phyloP scores from a whole-genome alignment of 2,888 invertebrate genomes.

The Koerneria pararmatus region DNA sequence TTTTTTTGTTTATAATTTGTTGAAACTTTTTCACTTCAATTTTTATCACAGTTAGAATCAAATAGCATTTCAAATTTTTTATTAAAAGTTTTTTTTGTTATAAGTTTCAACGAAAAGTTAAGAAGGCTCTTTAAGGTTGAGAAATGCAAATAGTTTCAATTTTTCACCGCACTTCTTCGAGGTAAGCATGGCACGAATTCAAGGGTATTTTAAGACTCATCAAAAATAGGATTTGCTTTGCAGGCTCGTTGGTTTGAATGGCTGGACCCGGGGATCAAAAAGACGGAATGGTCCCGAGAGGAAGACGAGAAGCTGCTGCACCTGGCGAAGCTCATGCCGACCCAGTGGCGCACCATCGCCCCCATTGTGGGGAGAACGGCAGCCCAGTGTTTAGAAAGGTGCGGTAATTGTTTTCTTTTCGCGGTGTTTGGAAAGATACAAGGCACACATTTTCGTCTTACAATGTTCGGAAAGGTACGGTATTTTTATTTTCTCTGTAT shows the following conservation, averaged over 20 bases:
- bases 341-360: constrained; percentile 98
- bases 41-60: too few species aligned
- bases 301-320: constrained; percentile 90
- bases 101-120: too few species aligned
- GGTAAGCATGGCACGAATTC: too few species aligned
- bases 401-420: constrained; percentile 62
- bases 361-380: constrained; percentile 98
- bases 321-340: constrained; percentile 96
- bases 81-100: background rate
- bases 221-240: too few species aligned
- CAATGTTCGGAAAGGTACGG: background rate
- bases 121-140: too few species aligned
- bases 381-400: constrained; percentile 93
- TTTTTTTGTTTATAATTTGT: too few species aligned
- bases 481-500: constrained; percentile 4
- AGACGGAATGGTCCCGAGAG: constrained; percentile 98
- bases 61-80: background rate
- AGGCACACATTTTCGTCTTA: background rate
- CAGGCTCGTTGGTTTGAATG: constrained; percentile 73
- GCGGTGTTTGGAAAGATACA: background rate
- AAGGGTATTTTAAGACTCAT: too few species aligned
- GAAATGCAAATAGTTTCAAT: background rate
- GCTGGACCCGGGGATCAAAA: constrained; percentile 98
- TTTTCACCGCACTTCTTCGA: too few species aligned
- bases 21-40: too few species aligned